phyloP scores from a whole-genome alignment of 1,140 invertebrate genomes.

The Philotrypesis tridentata region DNA sequence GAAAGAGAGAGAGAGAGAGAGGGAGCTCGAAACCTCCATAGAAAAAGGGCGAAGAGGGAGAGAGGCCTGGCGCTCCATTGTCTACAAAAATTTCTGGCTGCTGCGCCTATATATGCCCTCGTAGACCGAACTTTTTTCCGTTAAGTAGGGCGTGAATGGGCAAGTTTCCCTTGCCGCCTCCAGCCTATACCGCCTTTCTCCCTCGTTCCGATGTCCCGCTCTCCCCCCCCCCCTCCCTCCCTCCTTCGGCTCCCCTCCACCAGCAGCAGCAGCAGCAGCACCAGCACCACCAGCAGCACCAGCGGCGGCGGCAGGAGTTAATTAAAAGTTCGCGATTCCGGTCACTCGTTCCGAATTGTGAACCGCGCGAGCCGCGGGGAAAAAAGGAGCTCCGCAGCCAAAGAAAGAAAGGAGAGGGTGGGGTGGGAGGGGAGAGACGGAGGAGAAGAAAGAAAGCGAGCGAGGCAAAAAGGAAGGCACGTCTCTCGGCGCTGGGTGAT shows the following conservation, averaged over 20 bases:
- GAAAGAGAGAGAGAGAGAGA: slow-evolving; percentile 8
- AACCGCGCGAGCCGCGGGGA: background rate
- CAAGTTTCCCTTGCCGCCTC: slow-evolving; percentile 4
- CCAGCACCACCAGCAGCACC: background rate
- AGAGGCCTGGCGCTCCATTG: slow-evolving; percentile 23
- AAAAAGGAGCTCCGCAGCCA: slow-evolving; percentile 7
- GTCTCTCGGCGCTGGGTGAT: too few relatives aligned
- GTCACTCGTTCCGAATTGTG: slow-evolving; percentile 42
- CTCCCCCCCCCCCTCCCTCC: background rate
- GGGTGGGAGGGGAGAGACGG: too few relatives aligned
- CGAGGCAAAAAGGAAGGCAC: slow-evolving; percentile 44
- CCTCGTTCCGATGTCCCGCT: background rate
- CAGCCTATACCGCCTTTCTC: background rate
- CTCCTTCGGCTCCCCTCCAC: background rate
- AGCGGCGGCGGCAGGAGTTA: slow-evolving; percentile 15
- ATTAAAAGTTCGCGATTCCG: slow-evolving; percentile 49
- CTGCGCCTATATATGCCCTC: background rate
- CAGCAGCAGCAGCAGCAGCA: background rate
- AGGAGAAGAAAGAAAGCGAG: slow-evolving; percentile 33
- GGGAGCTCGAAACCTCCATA: background rate
- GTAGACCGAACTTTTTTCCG: slow-evolving; percentile 38
- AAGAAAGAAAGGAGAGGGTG: background rate
- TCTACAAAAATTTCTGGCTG: slow-evolving; percentile 34
- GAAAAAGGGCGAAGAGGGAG: background rate
- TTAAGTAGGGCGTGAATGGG: slow-evolving; percentile 45